Conservation (phyloP, 2,797 vertebrate species). For the Sorex maritimensis region DNA sequence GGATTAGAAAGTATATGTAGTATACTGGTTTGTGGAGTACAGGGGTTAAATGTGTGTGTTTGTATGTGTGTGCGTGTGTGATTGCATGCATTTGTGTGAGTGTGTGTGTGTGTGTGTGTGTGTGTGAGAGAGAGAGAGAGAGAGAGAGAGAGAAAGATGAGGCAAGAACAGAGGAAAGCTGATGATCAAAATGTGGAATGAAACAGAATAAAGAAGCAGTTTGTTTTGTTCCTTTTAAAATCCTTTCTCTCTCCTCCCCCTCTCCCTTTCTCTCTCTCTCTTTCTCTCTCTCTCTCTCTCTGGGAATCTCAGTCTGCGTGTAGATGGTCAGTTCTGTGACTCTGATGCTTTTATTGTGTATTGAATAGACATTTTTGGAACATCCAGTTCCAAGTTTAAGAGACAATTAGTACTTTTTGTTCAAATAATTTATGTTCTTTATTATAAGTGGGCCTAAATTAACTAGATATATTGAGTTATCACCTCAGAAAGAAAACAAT, state of each 20-base stretch:
- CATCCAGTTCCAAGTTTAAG: neutral
- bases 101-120: neutral
- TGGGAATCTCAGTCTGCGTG: neutral
- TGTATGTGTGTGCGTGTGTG: neutral
- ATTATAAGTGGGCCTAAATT: neutral
- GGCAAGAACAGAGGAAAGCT: conserved; percentile 63
- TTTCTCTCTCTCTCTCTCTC: neutral
- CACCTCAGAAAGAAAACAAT: neutral
- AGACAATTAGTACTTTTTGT: neutral
- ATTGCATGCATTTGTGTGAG: neutral
- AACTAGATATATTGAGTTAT: neutral
- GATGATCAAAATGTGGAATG: conserved; percentile 55
- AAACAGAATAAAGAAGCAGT: conserved; percentile 71
- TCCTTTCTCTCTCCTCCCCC: conserved; percentile 62
- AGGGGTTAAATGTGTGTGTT: no score
- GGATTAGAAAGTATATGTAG: conserved; percentile 33
- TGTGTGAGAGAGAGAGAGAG: neutral
- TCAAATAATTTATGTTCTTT: neutral
- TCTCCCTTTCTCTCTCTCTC: conserved; percentile 65
- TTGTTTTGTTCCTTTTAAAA: conserved; percentile 74
- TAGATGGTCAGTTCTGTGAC: neutral
- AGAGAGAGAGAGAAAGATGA: neutral
- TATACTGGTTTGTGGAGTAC: neutral
- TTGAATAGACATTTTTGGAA: neutral
- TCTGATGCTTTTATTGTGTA: conserved; percentile 33